Conservation (phyloP, 1,140 invertebrate genomes). For the Oedothorax gibbosus region DNA sequence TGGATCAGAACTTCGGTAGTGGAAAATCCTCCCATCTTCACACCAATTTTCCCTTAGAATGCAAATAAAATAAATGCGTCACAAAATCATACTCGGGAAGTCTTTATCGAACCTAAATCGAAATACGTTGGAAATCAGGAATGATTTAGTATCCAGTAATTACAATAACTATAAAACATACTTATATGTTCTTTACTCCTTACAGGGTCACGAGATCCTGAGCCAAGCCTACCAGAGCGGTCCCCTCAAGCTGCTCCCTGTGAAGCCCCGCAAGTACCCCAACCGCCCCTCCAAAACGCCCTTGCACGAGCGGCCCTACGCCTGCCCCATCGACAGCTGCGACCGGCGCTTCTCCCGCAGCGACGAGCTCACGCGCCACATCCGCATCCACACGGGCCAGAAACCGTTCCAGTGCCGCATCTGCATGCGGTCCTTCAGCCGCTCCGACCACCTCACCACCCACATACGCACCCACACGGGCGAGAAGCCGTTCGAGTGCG, state of each 20-base stretch:
- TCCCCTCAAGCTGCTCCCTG: slow-evolving; percentile 87
- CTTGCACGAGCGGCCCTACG: slow-evolving; percentile 97
- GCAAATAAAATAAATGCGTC: too few relatives aligned
- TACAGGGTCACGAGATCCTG: slow-evolving; percentile 86
- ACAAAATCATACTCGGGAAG: too few relatives aligned
- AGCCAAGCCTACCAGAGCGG: slow-evolving; percentile 76
- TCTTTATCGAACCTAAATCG: too few relatives aligned
- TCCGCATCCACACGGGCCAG: slow-evolving; percentile 98
- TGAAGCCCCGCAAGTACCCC: slow-evolving; percentile 95
- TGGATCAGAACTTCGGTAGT: too few relatives aligned
- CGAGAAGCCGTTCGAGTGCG: slow-evolving; percentile 98
- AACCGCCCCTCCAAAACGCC: slow-evolving; percentile 97
- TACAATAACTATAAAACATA: too few relatives aligned
- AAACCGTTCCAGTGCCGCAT: slow-evolving; percentile 99
- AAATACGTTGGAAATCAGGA: too few relatives aligned
- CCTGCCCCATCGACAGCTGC: slow-evolving; percentile 97
- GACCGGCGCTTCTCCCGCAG: slow-evolving; percentile 97
- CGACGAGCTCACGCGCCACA: slow-evolving; percentile 98
- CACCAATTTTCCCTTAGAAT: too few relatives aligned
- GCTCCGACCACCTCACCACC: slow-evolving; percentile 95
- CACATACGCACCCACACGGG: slow-evolving; percentile 96
- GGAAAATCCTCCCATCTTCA: too few relatives aligned
- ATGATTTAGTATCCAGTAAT: too few relatives aligned
- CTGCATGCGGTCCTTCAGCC: slow-evolving; percentile 97
- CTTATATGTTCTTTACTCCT: background rate